Conservation (phyloP, 2,888 invertebrate genomes). For the Dicycla oo region DNA sequence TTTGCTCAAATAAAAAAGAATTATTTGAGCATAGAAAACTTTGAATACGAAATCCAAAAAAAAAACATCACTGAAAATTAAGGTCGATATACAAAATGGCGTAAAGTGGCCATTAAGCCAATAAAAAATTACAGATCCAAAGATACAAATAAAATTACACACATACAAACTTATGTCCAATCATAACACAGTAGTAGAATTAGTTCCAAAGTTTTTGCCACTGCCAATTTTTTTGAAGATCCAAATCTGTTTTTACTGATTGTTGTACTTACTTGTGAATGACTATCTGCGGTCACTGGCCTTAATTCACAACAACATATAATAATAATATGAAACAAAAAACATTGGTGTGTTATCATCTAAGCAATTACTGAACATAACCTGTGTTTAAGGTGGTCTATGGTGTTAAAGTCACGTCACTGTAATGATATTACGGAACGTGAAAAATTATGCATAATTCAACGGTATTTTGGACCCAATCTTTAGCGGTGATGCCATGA, state of each 20-base stretch:
- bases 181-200: slow-evolving; percentile 27
- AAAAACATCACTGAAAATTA: neutral
- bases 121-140: neutral
- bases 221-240: slow-evolving; percentile 31
- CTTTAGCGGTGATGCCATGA: slow-evolving; percentile 29
- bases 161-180: slow-evolving; percentile 3
- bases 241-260: slow-evolving; percentile 35
- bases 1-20: neutral
- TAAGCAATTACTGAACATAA: slow-evolving; percentile 49
- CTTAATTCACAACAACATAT: slow-evolving; percentile 49
- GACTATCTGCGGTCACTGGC: slow-evolving; percentile 54
- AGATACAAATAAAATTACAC: slow-evolving; percentile 6
- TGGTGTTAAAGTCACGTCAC: slow-evolving; percentile 68
- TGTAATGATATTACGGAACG: slow-evolving; percentile 71
- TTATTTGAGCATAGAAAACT: neutral
- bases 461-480: slow-evolving; percentile 70
- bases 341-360: slow-evolving; percentile 30
- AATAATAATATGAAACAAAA: slow-evolving; percentile 41
- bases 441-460: slow-evolving; percentile 69
- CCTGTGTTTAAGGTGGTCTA: slow-evolving; percentile 45
- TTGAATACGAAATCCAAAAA: neutral
- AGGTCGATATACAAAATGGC: neutral
- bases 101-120: neutral
- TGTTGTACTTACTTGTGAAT: slow-evolving; percentile 52
- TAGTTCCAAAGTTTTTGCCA: slow-evolving; percentile 20